Evolutionary conservation across 2,888 invertebrate genomes (phyloP), one percentile per base, ranked within the genome.

Genomic region (Sphaerophoria rueppellii): DNA sequence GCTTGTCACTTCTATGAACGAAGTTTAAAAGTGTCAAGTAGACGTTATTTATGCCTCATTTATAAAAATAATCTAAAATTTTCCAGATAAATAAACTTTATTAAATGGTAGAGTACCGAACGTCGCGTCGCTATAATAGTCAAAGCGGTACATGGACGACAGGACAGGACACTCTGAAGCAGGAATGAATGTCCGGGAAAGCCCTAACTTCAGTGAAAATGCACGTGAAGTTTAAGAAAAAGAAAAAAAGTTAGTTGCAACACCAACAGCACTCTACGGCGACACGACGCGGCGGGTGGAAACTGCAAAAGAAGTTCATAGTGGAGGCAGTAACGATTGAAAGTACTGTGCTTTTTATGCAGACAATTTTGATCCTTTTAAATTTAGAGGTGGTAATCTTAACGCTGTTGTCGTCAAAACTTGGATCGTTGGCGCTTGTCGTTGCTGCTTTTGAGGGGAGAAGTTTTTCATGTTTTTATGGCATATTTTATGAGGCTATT

Each of bases 51-150:
- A 86, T 86, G 74, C 76, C 81, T 86, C 86, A 82, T 86, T 86
- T 86, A 86, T 86, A 86, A 86, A 86, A 82, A 86, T 86, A 86
- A 86, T 86, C 86, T 86, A 86, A 86, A 86, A 86, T 86, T 86
- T 86, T 86, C 70, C 77, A 86, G 86, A 86, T 86, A 86, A 86
- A 86, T 86, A 86, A 86, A 86, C 86, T 86, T 86, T 86, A 86
- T 86, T 86, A 86, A 86, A 86, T 75, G 81, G 65, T 74, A 79
- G 75, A 67, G 74, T 48, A 54, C 70, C 73, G 48, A 78, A 57
- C 73, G 63, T 69, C 67, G 63, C 73, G 63, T 69, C 69, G 61
- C 37, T 50, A 67, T 80, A 67, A 69, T 72, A 80, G 79, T 67
- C 58, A 58, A 75, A 71, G 32, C 57, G 61, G 61, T 52, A 34